Percentiles rank a stretch among this genome's conserved stretches.
These are phyloP conservation scores for Venturia canescens DNA, from an alignment of 1,140 invertebrate species.

Conservation along the genomic window DNA sequence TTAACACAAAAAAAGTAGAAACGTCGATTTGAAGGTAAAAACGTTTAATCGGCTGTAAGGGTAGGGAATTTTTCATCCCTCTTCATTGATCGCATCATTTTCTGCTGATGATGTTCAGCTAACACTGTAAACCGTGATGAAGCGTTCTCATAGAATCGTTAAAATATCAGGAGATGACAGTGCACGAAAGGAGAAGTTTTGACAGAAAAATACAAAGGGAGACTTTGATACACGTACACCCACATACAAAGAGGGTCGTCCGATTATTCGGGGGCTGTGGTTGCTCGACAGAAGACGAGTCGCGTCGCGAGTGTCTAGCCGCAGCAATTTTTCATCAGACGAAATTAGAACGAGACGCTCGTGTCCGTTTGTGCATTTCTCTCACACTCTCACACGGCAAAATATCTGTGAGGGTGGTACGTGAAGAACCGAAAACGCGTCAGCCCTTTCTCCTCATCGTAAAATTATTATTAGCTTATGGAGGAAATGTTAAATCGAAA, in stretches of 20 bases:
- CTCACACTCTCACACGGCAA: background rate
- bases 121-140: no score
- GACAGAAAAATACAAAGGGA: background rate
- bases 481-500: background rate
- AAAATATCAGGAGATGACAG: no score
- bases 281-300: background rate
- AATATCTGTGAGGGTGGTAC: background rate
- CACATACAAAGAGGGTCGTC: background rate
- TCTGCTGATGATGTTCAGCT: no score
- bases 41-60: no score
- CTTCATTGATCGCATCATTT: no score
- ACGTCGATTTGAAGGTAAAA: no score
- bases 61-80: no score
- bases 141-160: no score
- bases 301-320: constrained; percentile 30
- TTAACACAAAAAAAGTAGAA: no score
- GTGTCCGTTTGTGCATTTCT: background rate
- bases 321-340: constrained; percentile 50
- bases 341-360: constrained; percentile 49
- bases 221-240: background rate
- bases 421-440: background rate
- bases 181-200: no score
- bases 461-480: constrained; percentile 29
- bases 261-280: background rate
- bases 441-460: background rate